These are phyloP conservation scores for Pteria penguin DNA, from an alignment of 2,888 invertebrate species.

Conservation along the genomic window DNA sequence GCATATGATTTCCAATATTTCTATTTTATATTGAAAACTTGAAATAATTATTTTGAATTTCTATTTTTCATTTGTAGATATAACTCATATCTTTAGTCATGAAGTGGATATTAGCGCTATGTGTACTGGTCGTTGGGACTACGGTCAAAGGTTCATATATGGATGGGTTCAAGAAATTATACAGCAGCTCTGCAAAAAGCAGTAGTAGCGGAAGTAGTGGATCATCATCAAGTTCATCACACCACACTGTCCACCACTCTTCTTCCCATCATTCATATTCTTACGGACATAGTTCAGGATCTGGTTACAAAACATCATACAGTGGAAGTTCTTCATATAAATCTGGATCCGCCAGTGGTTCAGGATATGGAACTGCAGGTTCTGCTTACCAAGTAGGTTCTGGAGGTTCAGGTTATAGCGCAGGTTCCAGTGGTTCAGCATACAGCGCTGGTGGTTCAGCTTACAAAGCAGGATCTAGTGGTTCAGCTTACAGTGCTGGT, in stretches of 20 bases:
- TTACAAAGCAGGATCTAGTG: neutral
- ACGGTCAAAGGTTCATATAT: neutral
- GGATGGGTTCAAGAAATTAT: neutral
- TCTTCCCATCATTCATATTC: neutral
- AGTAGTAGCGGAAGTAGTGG: neutral
- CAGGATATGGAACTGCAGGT: neutral
- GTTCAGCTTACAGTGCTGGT: neutral
- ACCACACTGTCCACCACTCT: neutral
- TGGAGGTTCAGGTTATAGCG: neutral
- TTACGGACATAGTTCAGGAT: neutral
- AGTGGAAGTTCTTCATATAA: neutral
- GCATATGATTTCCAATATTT: too few species aligned
- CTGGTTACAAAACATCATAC: neutral
- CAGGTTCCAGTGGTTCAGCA: neutral
- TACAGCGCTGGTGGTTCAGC: neutral
- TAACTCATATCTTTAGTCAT: neutral
- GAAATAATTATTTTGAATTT: too few species aligned
- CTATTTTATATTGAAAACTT: too few species aligned
- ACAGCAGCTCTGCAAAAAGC: neutral
- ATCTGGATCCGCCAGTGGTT: neutral
- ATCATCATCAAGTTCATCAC: neutral
- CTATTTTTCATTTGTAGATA: neutral
- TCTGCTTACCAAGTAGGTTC: neutral
- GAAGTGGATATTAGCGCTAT: neutral
- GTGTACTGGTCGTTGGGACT: neutral